These are phyloP conservation scores for Mesorhabditis sp. DNA, from an alignment of 2,888 invertebrate species.

Conservation along the genomic window DNA sequence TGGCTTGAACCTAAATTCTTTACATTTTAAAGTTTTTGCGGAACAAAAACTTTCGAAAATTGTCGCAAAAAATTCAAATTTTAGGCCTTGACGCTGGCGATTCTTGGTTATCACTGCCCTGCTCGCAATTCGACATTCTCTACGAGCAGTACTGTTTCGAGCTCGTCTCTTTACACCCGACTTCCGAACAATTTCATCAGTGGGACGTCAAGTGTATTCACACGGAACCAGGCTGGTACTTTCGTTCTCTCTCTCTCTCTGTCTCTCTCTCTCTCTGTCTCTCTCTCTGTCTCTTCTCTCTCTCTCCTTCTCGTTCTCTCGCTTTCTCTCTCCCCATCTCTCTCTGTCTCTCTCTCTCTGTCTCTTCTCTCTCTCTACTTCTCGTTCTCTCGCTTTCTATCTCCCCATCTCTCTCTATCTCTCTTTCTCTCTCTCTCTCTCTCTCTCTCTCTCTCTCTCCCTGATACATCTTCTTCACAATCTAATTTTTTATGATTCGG, in stretches of 20 bases:
- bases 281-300: background rate
- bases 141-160: conserved; percentile 53
- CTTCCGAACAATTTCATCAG: conserved; percentile 33
- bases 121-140: conserved; percentile 51
- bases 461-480: too few relatives aligned
- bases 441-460: too few relatives aligned
- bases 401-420: too few relatives aligned
- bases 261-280: background rate
- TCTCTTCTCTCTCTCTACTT: background rate
- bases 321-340: background rate
- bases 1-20: too few relatives aligned
- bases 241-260: background rate
- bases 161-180: conserved; percentile 39
- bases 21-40: background rate
- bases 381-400: too few relatives aligned
- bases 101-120: conserved; percentile 27
- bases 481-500: too few relatives aligned
- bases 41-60: background rate
- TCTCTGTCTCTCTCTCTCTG: background rate
- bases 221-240: conserved; percentile 46
- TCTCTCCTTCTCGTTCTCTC: background rate
- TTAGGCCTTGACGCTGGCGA: conserved; percentile 12
- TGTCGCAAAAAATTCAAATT: background rate
- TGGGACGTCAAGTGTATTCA: conserved; percentile 50
- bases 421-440: too few relatives aligned